Evolutionary conservation across 2,888 invertebrate genomes (phyloP), one percentile per base, ranked within the genome.

Genomic region (Nomada flava): DNA sequence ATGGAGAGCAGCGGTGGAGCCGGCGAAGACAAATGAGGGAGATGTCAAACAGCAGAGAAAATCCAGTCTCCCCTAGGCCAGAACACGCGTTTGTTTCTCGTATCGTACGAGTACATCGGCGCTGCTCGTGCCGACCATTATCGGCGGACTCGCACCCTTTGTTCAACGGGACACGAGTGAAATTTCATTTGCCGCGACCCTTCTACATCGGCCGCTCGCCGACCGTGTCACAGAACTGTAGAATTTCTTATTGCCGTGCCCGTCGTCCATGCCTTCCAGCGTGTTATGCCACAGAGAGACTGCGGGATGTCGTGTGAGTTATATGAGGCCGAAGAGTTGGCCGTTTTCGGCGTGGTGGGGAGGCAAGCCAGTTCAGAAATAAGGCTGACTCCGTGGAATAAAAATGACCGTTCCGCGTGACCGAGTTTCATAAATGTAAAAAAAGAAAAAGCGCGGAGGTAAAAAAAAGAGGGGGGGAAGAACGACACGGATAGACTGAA

Each of bases 361-460:
- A 60, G 65, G 65, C 73, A 79, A 68, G 81, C 26, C 73, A 50
- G 75, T 73, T 79, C 67, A 44, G 63, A 76, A 79, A 79, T 84
- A 79, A 79, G 73, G 79, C 79, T 83, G 84, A 84, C 79, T 72
- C 44, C 36, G 72, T 69, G 52, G 74, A 62, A 75, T 83, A 83
- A 84, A 76, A 76, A 71, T 68, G 73, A 63, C 76, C 84, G 53
- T 65, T 76, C 75, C 69, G 36, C 79, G 73, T 63, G 71, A 83
- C 72, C 79, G 72, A 63, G 26, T 65, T 75, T 57, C 79, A 76
- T 76, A 84, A 79, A 83, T 71, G 67, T 71, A 47, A 29, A 44
- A 71, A 55, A 59, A 26, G n/a, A 53, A 18, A 2, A 29, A 9
- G 9, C 23, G 7, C 1, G 36, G 36, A 7, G 36, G 36, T 36